phyloP scores from a whole-genome alignment of 2,797 vertebrate genomes.

The Lagocephalus sceleratus region DNA sequence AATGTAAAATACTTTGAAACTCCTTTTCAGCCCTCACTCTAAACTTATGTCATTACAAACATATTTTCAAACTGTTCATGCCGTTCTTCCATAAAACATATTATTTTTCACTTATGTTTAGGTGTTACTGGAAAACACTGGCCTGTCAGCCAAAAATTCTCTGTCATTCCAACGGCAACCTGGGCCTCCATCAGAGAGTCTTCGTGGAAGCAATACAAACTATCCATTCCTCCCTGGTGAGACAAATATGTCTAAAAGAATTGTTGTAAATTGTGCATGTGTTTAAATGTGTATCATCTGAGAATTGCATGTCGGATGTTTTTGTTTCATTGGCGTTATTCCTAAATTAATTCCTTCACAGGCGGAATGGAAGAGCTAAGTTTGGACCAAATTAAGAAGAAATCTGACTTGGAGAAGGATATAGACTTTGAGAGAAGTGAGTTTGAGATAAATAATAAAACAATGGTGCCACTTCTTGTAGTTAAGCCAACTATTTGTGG shows the following conservation, averaged over 20 bases:
- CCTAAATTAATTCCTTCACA: conserved; percentile 34
- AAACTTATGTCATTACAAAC: too few relatives aligned
- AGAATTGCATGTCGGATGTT: neutral
- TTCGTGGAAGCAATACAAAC: conserved; percentile 88
- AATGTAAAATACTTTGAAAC: too few relatives aligned
- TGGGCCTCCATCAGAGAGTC: conserved; percentile 82
- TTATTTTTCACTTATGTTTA: conserved; percentile 15
- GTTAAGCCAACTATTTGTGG: neutral
- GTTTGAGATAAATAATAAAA: neutral
- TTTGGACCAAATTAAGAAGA: conserved; percentile 82
- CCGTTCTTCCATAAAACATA: neutral
- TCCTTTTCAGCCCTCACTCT: too few relatives aligned
- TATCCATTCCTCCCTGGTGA: conserved; percentile 89
- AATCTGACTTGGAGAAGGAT: conserved; percentile 80
- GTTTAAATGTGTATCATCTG: neutral
- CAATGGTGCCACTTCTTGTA: neutral
- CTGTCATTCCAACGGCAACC: conserved; percentile 88
- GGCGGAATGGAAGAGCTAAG: conserved; percentile 90
- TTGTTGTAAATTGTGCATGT: neutral
- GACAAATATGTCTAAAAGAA: neutral
- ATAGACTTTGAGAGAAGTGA: conserved; percentile 87
- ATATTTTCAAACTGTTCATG: too few relatives aligned
- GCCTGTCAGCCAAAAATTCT: conserved; percentile 86
- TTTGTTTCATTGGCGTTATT: neutral
- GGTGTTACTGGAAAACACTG: conserved; percentile 80